These are phyloP conservation scores for Pentalonia nigronervosa DNA, from an alignment of 1,140 invertebrate genomes.

Conservation along the genomic window DNA sequence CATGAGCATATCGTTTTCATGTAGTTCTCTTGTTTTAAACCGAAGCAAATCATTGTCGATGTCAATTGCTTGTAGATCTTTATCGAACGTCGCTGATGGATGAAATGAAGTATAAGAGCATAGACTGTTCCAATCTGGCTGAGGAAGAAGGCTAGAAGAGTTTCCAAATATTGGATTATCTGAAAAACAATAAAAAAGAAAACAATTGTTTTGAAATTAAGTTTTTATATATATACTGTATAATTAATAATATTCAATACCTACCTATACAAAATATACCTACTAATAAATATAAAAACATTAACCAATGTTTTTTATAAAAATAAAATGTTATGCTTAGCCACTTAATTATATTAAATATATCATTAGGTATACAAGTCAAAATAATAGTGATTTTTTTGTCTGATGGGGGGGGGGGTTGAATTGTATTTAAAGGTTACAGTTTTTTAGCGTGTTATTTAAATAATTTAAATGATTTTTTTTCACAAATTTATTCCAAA, in stretches of 20 bases:
- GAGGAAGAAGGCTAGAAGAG: conserved; percentile 35
- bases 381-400: background rate
- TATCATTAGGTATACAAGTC: background rate
- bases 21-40: conserved; percentile 47
- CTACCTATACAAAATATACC: background rate
- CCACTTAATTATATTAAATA: background rate
- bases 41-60: conserved; percentile 51
- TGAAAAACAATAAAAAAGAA: background rate
- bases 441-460: no score
- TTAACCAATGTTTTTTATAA: background rate
- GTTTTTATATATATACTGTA: background rate
- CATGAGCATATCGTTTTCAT: conserved; percentile 53
- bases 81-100: conserved; percentile 26
- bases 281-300: background rate
- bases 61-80: conserved; percentile 51
- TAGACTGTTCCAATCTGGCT: conserved; percentile 47
- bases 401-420: no score
- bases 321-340: background rate
- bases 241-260: background rate
- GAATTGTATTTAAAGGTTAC: no score
- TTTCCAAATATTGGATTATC: conserved; percentile 44
- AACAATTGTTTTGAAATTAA: background rate
- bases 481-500: no score
- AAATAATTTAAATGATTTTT: no score
- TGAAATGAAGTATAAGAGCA: conserved; percentile 54